Conservation (phyloP, 2,113 vertebrate genomes). For the Neodontobutis hainanensis region DNA sequence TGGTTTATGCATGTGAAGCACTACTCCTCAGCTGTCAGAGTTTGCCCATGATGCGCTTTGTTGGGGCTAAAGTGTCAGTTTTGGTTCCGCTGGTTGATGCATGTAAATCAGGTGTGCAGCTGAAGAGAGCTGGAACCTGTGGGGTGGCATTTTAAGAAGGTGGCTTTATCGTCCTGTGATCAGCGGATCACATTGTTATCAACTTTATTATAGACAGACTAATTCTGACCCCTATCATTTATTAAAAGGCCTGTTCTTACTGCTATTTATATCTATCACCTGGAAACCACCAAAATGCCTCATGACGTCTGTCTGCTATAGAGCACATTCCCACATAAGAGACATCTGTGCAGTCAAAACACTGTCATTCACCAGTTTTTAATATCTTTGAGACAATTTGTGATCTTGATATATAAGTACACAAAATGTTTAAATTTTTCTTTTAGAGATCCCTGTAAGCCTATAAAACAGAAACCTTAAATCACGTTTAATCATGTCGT, state of each 20-base stretch:
- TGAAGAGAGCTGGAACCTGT: conserved; percentile 9
- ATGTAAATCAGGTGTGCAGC: conserved; percentile 20
- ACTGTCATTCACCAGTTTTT: too few species aligned
- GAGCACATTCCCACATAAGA: too few species aligned
- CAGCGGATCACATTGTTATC: not conserved
- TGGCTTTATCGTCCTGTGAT: not conserved
- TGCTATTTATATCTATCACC: conserved; percentile 4
- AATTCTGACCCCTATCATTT: conserved; percentile 1
- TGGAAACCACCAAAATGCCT: not conserved
- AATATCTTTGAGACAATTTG: too few species aligned
- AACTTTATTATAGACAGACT: not conserved
- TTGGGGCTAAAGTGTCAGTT: conserved; percentile 12
- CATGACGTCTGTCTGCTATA: not conserved
- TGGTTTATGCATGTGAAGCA: conserved; percentile 6
- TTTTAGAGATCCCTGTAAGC: too few species aligned
- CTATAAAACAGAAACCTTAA: too few species aligned
- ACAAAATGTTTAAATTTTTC: too few species aligned
- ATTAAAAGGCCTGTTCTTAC: not conserved
- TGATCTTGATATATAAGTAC: too few species aligned
- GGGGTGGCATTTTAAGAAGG: conserved; percentile 15
- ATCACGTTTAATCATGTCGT: too few species aligned
- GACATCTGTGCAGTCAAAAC: too few species aligned
- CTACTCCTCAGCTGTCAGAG: not conserved
- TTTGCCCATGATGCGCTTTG: not conserved
- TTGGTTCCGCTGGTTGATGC: conserved; percentile 5